A percentile compares a stretch with the other conserved stretches of the same genome.
Evolutionary conservation across 2,888 invertebrate species (phyloP).

Genomic region (Mystacides longicornis): DNA sequence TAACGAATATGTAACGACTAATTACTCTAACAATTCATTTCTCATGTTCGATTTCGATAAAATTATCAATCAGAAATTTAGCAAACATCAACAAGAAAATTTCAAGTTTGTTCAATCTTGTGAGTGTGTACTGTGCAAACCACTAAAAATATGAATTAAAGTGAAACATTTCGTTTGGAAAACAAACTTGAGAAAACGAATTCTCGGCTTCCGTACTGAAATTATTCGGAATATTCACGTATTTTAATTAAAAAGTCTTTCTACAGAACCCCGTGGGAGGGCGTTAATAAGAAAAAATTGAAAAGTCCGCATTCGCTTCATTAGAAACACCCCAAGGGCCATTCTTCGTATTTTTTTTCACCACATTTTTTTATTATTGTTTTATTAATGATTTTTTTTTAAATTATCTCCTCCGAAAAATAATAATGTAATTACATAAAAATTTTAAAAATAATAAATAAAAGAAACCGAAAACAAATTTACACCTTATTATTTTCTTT

Average conservation of each 20-base stretch:
- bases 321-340: slow-evolving; percentile 14
- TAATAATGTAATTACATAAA: too few relatives aligned
- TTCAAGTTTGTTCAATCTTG: too few relatives aligned
- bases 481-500: too few relatives aligned
- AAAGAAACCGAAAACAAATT: too few relatives aligned
- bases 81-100: too few relatives aligned
- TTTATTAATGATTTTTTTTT: too few relatives aligned
- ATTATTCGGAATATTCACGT: slow-evolving; percentile 14
- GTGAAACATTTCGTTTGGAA: background rate
- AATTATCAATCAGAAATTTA: too few relatives aligned
- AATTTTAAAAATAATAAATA: too few relatives aligned
- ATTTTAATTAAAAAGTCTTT: slow-evolving; percentile 11
- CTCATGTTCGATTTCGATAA: too few relatives aligned
- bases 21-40: too few relatives aligned
- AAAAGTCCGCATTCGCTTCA: slow-evolving; percentile 20
- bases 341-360: slow-evolving; percentile 16
- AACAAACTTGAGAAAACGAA: background rate
- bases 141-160: background rate
- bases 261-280: background rate
- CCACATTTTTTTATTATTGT: slow-evolving; percentile 4
- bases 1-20: too few relatives aligned
- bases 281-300: slow-evolving; percentile 22
- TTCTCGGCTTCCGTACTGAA: background rate
- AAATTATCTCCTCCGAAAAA: too few relatives aligned
- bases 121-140: background rate